A percentile compares a stretch with the other conserved stretches of the same genome.
Conservation (phyloP, 1,140 invertebrate species). For the Lepidurus arcticus region DNA sequence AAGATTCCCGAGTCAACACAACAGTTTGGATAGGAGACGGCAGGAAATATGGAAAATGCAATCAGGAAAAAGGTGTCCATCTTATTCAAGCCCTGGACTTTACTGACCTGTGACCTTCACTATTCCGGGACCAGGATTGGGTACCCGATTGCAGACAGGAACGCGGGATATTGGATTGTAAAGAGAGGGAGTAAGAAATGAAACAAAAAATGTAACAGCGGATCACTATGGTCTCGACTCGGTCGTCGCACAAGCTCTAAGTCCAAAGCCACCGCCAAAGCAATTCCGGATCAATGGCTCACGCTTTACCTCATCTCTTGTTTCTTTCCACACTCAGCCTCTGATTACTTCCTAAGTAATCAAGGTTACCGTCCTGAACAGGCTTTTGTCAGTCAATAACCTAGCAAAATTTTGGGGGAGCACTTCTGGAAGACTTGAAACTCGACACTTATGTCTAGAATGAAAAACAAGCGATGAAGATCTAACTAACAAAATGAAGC, state of each 20-base stretch:
- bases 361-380: neutral
- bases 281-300: slow-evolving; percentile 11
- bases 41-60: neutral
- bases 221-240: slow-evolving; percentile 1
- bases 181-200: neutral
- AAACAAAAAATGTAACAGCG: neutral
- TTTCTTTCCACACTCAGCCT: slow-evolving; percentile 1
- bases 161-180: neutral
- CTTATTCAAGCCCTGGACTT: neutral
- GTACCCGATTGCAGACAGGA: neutral
- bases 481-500: too few species aligned
- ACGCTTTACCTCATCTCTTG: neutral
- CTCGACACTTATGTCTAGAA: neutral
- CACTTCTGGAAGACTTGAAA: neutral
- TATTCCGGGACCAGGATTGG: neutral
- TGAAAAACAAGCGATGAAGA: neutral
- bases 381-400: neutral
- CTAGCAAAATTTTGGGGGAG: neutral
- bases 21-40: neutral
- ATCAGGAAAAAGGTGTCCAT: neutral
- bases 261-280: slow-evolving; percentile 12
- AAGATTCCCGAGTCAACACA: neutral
- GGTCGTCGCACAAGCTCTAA: neutral
- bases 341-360: neutral
- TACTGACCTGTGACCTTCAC: neutral